phyloP scores from a whole-genome alignment of 2,888 invertebrate genomes.

The Limnephilus rhombicus region DNA sequence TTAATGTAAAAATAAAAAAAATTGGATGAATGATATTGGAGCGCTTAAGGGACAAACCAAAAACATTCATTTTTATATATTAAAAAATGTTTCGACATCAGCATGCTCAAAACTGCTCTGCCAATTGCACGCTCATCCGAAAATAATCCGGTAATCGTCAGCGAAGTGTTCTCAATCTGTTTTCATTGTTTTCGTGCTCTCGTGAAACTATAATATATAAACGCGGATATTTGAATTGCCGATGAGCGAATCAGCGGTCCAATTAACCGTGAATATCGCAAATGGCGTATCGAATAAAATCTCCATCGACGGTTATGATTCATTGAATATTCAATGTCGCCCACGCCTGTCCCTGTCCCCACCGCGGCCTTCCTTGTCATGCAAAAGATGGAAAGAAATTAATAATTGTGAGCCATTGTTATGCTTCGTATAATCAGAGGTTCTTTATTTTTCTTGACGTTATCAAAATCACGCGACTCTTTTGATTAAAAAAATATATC shows the following conservation, averaged over 20 bases:
- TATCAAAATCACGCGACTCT: not conserved
- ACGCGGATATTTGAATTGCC: not conserved
- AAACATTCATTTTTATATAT: too few relatives aligned
- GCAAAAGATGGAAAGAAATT: constrained; percentile 11
- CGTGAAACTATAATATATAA: not conserved
- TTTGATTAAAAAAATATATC: not conserved
- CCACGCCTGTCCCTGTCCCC: constrained; percentile 28
- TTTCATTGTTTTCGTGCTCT: not conserved
- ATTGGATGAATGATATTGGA: too few relatives aligned
- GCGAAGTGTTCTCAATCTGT: not conserved
- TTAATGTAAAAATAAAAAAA: too few relatives aligned
- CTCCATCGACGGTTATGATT: constrained; percentile 28
- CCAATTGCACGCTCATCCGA: not conserved
- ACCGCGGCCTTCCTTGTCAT: constrained; percentile 18
- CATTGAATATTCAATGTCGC: constrained; percentile 24
- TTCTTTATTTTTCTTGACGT: not conserved
- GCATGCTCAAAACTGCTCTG: not conserved
- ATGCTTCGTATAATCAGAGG: not conserved
- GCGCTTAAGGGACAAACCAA: too few relatives aligned
- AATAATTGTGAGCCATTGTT: constrained; percentile 16
- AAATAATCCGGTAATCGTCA: not conserved
- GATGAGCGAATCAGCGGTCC: constrained; percentile 15
- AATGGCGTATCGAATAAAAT: constrained; percentile 42
- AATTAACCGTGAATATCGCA: constrained; percentile 33
- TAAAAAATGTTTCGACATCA: not conserved